Base-by-base conservation (phyloP, 2,113 vertebrate genomes). In the Rhizomys pruinosus region DNA sequence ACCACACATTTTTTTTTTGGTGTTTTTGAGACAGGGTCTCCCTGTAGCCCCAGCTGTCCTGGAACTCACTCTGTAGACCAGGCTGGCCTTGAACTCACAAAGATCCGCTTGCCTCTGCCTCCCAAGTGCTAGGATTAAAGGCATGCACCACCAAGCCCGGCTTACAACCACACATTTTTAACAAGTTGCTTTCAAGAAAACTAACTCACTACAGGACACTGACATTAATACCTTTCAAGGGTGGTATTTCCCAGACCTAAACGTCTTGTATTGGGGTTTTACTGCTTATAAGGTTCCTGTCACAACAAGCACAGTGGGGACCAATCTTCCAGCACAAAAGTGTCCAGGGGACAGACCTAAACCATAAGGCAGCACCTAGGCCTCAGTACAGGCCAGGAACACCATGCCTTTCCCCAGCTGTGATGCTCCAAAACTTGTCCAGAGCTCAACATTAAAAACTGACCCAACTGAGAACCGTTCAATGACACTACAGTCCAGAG, bases 361-460 rank as follows among this genome's bases (percentile, higher is more conserved):
- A 11, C 34, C 23, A n/a, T 19, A 12, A 55, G 64, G 13, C n/a
- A 55, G 44, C 19, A 55, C 20, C 39, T 37, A 15, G 17, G 29
- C 4, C n/a, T 63, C 39, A 3, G 23, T 1, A 1, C 57, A 39
- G 4, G 9, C 39, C 59, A 17, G 74, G 17, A 22, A 29, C 29
- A 27, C 19, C 25, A 5, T 37, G 23, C 44, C 59, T 27, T 20
- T 11, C 39, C 6, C 7, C 0, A 8, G 17, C 4, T 0, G 2
- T 22, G 22, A 80, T 16, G 1, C 16, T 5, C 13, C 9, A 9
- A 1, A 19, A 15, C 0, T 6, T 44, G 20, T 81, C 68, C 25
- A 22, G 17, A n/a, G n/a, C n/a, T n/a, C n/a, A n/a, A 34, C 0
- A 1, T 1, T 34, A 16, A 63, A 81, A 64, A 76, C 0, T 1